phyloP scores from a whole-genome alignment of 2,888 invertebrate genomes.

The Yponomeuta sedellus region DNA sequence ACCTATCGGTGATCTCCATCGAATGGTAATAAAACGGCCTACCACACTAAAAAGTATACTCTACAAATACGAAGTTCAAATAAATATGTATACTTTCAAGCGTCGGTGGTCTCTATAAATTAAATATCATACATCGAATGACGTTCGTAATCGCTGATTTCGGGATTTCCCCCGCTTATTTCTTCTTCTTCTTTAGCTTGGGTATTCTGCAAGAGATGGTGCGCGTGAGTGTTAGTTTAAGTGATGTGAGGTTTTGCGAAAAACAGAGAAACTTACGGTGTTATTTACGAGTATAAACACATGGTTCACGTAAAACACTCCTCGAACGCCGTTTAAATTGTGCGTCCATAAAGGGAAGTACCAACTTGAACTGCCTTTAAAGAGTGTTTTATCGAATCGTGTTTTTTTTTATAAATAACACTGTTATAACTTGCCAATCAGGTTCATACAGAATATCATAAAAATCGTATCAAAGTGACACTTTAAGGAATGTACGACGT shows the following conservation, averaged over 20 bases:
- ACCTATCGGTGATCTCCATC: not conserved
- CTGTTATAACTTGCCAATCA: too few species aligned
- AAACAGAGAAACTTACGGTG: conserved; percentile 21
- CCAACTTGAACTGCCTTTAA: too few species aligned
- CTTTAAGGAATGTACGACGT: too few species aligned
- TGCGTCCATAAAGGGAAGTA: not conserved
- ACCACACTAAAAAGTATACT: too few species aligned
- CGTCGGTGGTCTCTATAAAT: not conserved
- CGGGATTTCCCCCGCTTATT: conserved; percentile 27
- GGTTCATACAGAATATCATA: too few species aligned
- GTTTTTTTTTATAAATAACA: too few species aligned
- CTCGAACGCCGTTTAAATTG: not conserved
- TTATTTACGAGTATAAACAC: not conserved
- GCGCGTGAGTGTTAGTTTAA: conserved; percentile 41
- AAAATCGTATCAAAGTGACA: too few species aligned
- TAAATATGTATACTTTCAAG: not conserved
- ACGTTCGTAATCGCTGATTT: conserved; percentile 35
- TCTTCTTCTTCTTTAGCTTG: conserved; percentile 62
- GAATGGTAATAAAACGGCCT: not conserved
- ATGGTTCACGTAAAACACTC: too few species aligned
- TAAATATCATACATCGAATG: conserved; percentile 60
- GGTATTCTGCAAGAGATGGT: conserved; percentile 65
- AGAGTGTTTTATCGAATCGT: too few species aligned
- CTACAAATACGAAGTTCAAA: not conserved
- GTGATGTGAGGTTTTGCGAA: conserved; percentile 24